phyloP scores from a whole-genome alignment of 2,888 invertebrate species.

The Drosophila stalkeri region DNA sequence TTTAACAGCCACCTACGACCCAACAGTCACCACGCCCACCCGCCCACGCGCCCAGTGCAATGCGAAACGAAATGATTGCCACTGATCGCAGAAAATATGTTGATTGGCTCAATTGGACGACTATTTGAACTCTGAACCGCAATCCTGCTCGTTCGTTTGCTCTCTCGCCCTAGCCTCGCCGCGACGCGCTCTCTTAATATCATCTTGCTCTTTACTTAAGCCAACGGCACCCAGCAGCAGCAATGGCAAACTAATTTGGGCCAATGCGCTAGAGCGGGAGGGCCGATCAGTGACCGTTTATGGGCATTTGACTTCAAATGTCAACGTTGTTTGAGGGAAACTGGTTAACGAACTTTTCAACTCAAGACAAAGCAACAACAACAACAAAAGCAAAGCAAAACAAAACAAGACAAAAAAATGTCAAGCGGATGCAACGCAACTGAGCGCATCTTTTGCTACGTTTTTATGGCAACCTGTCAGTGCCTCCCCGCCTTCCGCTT shows the following conservation, averaged over 20 bases:
- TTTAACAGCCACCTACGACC: conserved; percentile 60
- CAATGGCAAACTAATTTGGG: conserved; percentile 66
- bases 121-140: conserved; percentile 85
- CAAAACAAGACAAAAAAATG: conserved; percentile 18
- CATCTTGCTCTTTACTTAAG: conserved; percentile 41
- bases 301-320: conserved; percentile 80
- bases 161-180: not conserved
- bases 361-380: conserved; percentile 15
- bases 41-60: conserved; percentile 9
- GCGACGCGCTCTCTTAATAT: conserved; percentile 6
- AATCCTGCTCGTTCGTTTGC: conserved; percentile 39
- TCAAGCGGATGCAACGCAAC: conserved; percentile 75
- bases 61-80: conserved; percentile 23
- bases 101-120: conserved; percentile 85
- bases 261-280: conserved; percentile 37
- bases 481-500: conserved; percentile 32
- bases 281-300: conserved; percentile 67
- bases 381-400: conserved; percentile 12
- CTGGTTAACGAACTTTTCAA: conserved; percentile 72
- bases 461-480: conserved; percentile 58
- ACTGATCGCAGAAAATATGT: conserved; percentile 66
- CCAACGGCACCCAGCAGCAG: conserved; percentile 51
- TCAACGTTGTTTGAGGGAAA: conserved; percentile 72
- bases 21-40: conserved; percentile 8
- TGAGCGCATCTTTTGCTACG: conserved; percentile 70